Evolutionary conservation across 2,113 vertebrate species (phyloP).

Genomic region (Charina bottae): DNA sequence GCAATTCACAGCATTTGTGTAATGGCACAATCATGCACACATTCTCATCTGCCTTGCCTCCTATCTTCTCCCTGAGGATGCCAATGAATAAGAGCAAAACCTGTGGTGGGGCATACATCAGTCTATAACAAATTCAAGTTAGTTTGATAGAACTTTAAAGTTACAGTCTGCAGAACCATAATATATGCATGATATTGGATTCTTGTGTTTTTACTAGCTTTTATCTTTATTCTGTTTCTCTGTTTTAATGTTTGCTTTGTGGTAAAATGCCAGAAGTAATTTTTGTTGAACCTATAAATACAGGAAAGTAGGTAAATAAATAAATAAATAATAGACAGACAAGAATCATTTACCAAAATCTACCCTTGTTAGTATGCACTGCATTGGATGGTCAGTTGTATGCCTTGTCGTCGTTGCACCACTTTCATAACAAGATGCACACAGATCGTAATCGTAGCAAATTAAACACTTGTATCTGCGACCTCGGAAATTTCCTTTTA

Average conservation of each 20-base stretch:
- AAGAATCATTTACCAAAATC: constrained; percentile 90
- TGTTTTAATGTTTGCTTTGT: background rate
- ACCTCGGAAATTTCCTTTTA: constrained; percentile 99
- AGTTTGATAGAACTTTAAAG: background rate
- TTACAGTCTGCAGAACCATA: background rate
- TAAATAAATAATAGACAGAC: background rate
- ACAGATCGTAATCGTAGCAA: constrained; percentile 99
- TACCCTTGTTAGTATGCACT: constrained; percentile 99
- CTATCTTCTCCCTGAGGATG: background rate
- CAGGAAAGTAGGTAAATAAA: background rate
- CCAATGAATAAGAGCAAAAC: background rate
- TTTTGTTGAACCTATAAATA: background rate
- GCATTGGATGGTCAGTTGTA: constrained; percentile 99
- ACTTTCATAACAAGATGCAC: constrained; percentile 99
- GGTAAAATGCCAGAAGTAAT: background rate
- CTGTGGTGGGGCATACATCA: background rate
- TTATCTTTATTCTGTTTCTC: background rate
- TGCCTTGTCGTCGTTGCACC: constrained; percentile 97
- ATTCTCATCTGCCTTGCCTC: background rate
- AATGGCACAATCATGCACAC: background rate
- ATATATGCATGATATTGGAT: background rate
- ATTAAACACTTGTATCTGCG: constrained; percentile 99
- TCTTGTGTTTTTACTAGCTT: background rate
- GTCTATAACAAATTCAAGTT: background rate
- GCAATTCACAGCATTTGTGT: background rate